Conservation (phyloP, 2,113 vertebrate species). For the Addax nasomaculatus region DNA sequence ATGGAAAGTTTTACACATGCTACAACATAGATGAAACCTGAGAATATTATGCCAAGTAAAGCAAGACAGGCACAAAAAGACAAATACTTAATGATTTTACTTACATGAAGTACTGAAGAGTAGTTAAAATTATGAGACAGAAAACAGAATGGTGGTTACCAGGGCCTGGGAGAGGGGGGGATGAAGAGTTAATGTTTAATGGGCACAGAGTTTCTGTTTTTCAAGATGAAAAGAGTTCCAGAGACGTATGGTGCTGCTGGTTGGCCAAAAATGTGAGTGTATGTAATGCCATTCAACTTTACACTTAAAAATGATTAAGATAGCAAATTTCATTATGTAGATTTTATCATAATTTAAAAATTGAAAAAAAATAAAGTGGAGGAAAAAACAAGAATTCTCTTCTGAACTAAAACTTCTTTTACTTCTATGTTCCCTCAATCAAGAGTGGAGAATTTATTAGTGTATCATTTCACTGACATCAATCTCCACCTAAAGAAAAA, state of each 20-base stretch:
- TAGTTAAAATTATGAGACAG: background rate
- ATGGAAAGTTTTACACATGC: background rate
- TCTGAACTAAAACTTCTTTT: background rate
- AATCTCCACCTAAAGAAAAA: background rate
- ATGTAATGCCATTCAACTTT: background rate
- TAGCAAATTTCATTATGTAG: background rate
- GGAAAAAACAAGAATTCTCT: background rate
- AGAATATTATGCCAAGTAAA: background rate
- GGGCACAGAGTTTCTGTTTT: background rate
- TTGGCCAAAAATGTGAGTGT: background rate
- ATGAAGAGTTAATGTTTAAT: background rate
- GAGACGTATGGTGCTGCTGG: background rate
- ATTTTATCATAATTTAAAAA: background rate
- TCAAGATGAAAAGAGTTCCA: background rate
- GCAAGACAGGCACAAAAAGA: background rate
- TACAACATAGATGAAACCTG: background rate
- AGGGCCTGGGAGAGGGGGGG: background rate
- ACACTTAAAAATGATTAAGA: background rate
- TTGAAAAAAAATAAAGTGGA: background rate
- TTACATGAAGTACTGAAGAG: background rate
- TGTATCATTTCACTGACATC: background rate
- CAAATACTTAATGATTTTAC: background rate
- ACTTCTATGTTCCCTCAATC: background rate
- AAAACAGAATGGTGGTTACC: background rate
- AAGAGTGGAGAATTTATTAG: background rate